These are phyloP conservation scores for Callopanchax toddi DNA, from an alignment of 2,113 vertebrate species.

Conservation along the genomic window DNA sequence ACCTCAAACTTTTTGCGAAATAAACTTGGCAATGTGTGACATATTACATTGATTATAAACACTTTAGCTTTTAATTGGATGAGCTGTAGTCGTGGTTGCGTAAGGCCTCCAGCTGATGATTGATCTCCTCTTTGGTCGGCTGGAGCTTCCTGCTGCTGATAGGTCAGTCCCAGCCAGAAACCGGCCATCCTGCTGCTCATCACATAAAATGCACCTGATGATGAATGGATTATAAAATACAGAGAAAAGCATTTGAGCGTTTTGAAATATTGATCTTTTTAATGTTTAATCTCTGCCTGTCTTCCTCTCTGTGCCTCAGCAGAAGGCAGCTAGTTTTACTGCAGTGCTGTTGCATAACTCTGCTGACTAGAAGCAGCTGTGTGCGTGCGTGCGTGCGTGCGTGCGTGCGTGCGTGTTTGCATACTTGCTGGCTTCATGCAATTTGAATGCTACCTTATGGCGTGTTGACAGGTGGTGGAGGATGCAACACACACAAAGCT, in stretches of 20 bases:
- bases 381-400: slow-evolving; percentile 29
- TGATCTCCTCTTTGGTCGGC: slow-evolving; percentile 25
- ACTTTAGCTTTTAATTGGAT: neutral
- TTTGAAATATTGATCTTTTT: neutral
- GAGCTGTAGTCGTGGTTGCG: slow-evolving; percentile 15
- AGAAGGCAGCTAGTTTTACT: slow-evolving; percentile 50
- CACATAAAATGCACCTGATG: neutral
- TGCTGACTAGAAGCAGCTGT: slow-evolving; percentile 46
- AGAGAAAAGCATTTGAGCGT: neutral
- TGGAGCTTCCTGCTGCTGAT: slow-evolving; percentile 35
- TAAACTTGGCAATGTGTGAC: neutral
- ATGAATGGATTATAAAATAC: neutral
- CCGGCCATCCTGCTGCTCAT: slow-evolving; percentile 31
- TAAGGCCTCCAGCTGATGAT: slow-evolving; percentile 39
- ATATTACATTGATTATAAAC: neutral
- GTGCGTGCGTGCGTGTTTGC: too few relatives aligned
- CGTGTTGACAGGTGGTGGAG: slow-evolving; percentile 14
- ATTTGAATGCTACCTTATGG: slow-evolving; percentile 57
- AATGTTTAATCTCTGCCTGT: neutral
- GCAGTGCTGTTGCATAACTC: slow-evolving; percentile 72
- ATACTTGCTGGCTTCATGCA: slow-evolving; percentile 41
- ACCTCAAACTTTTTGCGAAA: neutral
- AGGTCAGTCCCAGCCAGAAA: slow-evolving; percentile 40
- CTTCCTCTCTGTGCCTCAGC: slow-evolving; percentile 15
- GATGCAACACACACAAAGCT: neutral